phyloP scores from a whole-genome alignment of 2,113 vertebrate species.

The Entosphenus tridentatus region DNA sequence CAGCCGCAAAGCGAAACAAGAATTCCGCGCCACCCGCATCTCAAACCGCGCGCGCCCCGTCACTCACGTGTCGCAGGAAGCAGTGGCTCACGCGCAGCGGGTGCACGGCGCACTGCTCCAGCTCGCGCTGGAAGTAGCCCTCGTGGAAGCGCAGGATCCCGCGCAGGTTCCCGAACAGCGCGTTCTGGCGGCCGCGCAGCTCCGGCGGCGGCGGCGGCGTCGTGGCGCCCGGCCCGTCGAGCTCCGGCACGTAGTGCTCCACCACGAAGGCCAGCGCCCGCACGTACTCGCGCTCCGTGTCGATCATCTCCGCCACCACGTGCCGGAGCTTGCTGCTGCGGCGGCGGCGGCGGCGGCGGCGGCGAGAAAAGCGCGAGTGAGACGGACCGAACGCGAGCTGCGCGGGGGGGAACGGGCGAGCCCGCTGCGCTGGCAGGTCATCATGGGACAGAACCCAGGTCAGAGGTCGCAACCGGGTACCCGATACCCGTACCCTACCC shows the following conservation, averaged over 20 bases:
- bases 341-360: neutral
- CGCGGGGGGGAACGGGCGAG: too few species aligned
- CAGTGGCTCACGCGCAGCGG: constrained; percentile 62
- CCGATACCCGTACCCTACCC: too few species aligned
- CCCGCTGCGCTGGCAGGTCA: too few species aligned
- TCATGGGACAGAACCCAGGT: too few species aligned
- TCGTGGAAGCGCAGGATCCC: constrained; percentile 73
- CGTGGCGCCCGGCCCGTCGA: constrained; percentile 24
- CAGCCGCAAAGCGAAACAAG: too few species aligned
- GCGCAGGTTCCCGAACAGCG: constrained; percentile 83
- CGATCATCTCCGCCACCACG: constrained; percentile 78
- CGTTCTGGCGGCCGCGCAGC: constrained; percentile 54
- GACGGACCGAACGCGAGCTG: too few species aligned
- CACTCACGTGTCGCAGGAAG: constrained; percentile 67
- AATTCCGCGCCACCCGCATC: too few species aligned
- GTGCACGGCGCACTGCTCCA: constrained; percentile 69
- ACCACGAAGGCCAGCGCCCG: constrained; percentile 59
- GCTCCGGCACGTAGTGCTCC: constrained; percentile 68
- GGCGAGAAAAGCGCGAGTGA: neutral
- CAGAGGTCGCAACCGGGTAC: too few species aligned
- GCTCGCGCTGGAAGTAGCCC: constrained; percentile 68
- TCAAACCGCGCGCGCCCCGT: neutral
- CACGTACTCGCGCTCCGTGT: constrained; percentile 67
- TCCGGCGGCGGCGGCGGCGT: constrained; percentile 60
- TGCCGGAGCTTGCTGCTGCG: constrained; percentile 37